Conservation (phyloP, 2,113 vertebrate genomes). For the Seriola quinqueradiata region DNA sequence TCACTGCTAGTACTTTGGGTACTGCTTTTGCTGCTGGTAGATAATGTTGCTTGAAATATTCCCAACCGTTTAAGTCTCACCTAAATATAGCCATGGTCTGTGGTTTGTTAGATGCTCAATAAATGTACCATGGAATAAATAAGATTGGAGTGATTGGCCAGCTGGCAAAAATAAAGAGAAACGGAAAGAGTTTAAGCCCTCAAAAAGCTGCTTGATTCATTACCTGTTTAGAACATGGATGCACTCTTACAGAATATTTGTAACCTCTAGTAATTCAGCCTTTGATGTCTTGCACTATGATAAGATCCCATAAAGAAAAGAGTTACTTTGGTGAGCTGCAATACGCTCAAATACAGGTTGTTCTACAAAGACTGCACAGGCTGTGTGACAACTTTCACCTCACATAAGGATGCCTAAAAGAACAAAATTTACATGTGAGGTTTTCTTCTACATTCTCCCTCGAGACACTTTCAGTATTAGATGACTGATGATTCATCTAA, state of each 20-base stretch:
- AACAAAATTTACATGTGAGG: neutral
- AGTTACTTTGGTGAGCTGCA: neutral
- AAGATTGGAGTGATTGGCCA: neutral
- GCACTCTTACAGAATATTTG: neutral
- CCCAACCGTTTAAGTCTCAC: neutral
- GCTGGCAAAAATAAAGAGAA: neutral
- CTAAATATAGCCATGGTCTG: conserved; percentile 4
- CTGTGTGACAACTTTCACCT: neutral
- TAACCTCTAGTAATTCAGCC: neutral
- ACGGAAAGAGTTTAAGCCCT: neutral
- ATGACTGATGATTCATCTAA: conserved; percentile 1
- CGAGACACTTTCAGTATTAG: neutral
- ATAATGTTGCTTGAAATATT: neutral
- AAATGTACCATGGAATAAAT: conserved; percentile 4
- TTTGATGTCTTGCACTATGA: neutral
- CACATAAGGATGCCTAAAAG: neutral
- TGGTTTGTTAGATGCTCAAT: conserved; percentile 1
- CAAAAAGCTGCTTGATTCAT: neutral
- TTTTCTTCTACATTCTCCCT: neutral
- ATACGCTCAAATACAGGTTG: neutral
- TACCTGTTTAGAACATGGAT: conserved; percentile 36
- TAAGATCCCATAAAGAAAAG: conserved; percentile 17
- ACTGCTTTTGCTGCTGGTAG: neutral
- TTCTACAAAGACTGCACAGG: neutral
- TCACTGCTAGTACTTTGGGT: neutral